These are phyloP conservation scores for Pygmarrhopalites habei DNA, from an alignment of 1,140 invertebrate genomes.

Conservation along the genomic window DNA sequence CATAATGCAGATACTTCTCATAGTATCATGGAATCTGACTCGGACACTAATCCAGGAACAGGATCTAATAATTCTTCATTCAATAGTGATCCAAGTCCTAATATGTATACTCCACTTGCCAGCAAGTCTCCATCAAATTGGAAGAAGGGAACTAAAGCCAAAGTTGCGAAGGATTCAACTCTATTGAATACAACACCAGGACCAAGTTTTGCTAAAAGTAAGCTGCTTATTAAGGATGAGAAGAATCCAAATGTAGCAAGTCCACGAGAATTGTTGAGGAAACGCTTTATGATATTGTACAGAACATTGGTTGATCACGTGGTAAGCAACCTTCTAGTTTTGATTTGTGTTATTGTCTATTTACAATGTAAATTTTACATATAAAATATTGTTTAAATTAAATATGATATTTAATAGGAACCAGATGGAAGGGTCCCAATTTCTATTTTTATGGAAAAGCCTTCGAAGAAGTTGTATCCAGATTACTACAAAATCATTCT, in stretches of 20 bases:
- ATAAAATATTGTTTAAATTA: not conserved
- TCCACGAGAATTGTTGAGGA: slow-evolving; percentile 54
- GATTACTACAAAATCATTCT: slow-evolving; percentile 93
- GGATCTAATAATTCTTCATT: slow-evolving; percentile 16
- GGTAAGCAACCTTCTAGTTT: slow-evolving; percentile 39
- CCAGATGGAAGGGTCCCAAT: slow-evolving; percentile 77
- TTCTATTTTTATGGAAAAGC: slow-evolving; percentile 91
- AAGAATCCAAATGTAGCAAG: not conserved
- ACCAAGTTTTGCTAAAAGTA: not conserved
- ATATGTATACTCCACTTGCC: not conserved
- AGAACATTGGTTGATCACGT: slow-evolving; percentile 67
- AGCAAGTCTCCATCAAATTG: not conserved
- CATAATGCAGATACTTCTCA: not conserved
- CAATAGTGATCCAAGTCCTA: not conserved
- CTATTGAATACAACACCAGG: not conserved
- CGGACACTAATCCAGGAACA: slow-evolving; percentile 1
- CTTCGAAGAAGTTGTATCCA: slow-evolving; percentile 88
- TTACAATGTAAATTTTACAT: not conserved
- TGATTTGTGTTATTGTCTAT: not conserved
- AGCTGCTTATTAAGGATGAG: not conserved
- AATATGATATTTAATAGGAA: slow-evolving; percentile 48
- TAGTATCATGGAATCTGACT: slow-evolving; percentile 1
- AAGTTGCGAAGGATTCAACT: too few relatives aligned
- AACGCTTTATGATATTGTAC: slow-evolving; percentile 62
- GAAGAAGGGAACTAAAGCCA: not conserved